phyloP scores from a whole-genome alignment of 2,797 vertebrate genomes.

The Lepus oiostolus region DNA sequence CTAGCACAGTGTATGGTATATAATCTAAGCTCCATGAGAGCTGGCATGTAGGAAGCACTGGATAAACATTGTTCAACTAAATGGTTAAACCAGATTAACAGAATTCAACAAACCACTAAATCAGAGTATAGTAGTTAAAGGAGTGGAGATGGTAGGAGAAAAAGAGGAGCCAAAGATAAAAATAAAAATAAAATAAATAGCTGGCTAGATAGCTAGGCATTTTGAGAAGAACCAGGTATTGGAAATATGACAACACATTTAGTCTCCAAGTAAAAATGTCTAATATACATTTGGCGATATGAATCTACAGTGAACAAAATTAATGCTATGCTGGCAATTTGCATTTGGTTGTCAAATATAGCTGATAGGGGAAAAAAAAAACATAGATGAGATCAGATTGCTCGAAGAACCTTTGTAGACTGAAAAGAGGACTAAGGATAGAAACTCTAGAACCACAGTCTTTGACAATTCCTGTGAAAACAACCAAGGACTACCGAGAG shows the following conservation, averaged over 20 bases:
- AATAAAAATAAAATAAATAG: background rate
- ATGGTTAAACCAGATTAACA: slow-evolving; percentile 38
- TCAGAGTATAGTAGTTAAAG: background rate
- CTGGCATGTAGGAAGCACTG: background rate
- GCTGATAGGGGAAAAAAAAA: background rate
- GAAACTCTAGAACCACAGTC: background rate
- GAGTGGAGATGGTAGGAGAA: background rate
- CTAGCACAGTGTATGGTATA: background rate
- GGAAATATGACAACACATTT: background rate
- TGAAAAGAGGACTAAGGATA: background rate
- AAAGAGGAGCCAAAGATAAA: background rate
- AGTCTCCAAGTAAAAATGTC: background rate
- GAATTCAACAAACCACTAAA: background rate
- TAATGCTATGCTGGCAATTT: background rate
- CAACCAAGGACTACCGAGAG: background rate
- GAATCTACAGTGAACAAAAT: background rate
- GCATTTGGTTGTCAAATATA: background rate
- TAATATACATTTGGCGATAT: background rate
- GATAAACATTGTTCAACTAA: slow-evolving; percentile 27
- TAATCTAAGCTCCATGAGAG: background rate
- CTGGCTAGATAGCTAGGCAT: background rate
- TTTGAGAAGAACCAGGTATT: background rate
- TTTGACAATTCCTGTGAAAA: background rate
- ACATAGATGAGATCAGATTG: background rate
- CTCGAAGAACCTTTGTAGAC: background rate